Evolutionary conservation across 2,888 invertebrate species (phyloP).

Genomic region (Rugalucina vietnamica): DNA sequence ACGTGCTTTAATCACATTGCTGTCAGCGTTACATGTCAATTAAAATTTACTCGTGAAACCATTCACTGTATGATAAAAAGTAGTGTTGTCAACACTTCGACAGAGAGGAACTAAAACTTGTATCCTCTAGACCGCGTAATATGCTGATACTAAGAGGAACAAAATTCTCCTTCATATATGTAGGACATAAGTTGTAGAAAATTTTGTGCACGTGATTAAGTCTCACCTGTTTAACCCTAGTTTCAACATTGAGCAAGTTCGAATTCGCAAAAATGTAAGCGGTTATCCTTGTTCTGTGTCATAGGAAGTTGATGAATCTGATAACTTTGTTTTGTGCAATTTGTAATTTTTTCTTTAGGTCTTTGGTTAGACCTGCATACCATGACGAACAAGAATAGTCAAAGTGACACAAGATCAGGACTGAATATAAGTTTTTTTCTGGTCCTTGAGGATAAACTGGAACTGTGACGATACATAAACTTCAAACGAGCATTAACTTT

Average conservation of each 20-base stretch:
- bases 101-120: not conserved
- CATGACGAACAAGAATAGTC: constrained; percentile 19
- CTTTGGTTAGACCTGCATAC: constrained; percentile 2
- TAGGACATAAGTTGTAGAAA: not conserved
- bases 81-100: not conserved
- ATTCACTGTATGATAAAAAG: not conserved
- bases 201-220: not conserved
- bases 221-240: not conserved
- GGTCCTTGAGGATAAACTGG: not conserved
- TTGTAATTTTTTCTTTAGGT: constrained; percentile 16
- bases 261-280: not conserved
- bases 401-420: constrained; percentile 12
- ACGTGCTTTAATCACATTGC: too few species aligned
- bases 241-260: constrained; percentile 10
- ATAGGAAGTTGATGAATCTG: constrained; percentile 18
- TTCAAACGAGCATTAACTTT: not conserved
- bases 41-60: too few species aligned
- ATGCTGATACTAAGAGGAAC: not conserved
- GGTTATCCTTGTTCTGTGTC: constrained; percentile 3
- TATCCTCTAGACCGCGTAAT: not conserved
- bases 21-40: too few species aligned
- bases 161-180: not conserved
- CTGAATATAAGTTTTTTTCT: constrained; percentile 4
- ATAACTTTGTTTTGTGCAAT: constrained; percentile 22
- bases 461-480: not conserved